phyloP scores from a whole-genome alignment of 2,113 vertebrate genomes.

The Nothoprocta pentlandii region DNA sequence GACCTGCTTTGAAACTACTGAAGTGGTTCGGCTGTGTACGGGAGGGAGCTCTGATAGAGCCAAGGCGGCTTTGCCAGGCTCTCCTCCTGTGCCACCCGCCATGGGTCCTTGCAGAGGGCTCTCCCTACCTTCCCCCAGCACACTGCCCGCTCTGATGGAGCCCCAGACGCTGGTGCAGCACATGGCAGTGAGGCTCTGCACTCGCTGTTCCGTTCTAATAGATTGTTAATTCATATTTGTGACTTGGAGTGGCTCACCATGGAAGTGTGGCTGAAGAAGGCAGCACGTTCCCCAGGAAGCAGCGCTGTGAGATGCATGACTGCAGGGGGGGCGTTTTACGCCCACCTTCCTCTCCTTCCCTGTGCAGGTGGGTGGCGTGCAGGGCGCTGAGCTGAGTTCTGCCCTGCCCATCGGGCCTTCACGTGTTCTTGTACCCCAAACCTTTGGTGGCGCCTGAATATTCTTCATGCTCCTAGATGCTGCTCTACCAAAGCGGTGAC shows the following conservation, averaged over 20 bases:
- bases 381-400: background rate
- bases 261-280: accelerated
- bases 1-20: no score
- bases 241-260: background rate
- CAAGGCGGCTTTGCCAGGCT: background rate
- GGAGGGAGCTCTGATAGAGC: no score
- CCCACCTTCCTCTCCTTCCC: background rate
- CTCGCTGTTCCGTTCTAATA: background rate
- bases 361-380: accelerated
- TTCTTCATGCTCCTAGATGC: background rate
- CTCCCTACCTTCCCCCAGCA: background rate
- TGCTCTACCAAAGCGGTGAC: background rate
- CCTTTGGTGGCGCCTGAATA: background rate
- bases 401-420: background rate
- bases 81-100: background rate
- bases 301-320: accelerated
- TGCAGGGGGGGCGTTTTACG: accelerated
- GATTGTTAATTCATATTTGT: accelerated
- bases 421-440: background rate
- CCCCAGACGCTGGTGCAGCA: accelerated
- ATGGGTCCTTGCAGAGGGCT: background rate
- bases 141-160: accelerated
- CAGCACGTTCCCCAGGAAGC: background rate
- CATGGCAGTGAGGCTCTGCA: background rate
- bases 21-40: no score